Base-by-base conservation (phyloP, 2,888 invertebrate species). In the Eupithecia pulchellata region DNA sequence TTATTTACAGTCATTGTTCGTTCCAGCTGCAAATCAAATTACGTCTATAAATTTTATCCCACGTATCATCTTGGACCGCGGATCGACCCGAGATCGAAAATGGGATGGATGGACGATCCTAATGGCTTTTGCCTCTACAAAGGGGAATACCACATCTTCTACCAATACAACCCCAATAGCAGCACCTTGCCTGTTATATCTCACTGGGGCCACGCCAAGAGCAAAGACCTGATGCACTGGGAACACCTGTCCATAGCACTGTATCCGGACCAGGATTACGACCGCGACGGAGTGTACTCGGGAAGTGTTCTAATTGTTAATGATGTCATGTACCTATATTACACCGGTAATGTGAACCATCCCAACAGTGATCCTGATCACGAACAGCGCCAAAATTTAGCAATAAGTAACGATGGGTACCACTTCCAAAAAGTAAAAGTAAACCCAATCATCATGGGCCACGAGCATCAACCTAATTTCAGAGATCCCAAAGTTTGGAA, bases 101-200 rank as follows among this genome's bases (percentile, higher is more conserved):
- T 75, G 4, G 94, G 94, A 57, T 95, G 95, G 95, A 93, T 95
- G 86, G 95, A 95, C 77, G 95, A 95, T 69, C 95, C 95, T 0
- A 95, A 95, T 69, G 95, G 95, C 6, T 91, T 95, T 72, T 86
- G 91, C 66, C 74, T 83, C 42, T 92, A 81, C 73, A 78, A 86
- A 6, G 82, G 85, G 1, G 84, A 87, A 25, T 95, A 91, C 73
- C 95, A 95, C 74, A 77, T 95, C 3, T 95, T 94, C 74, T 95
- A 91, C 77, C 95, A 95, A 78, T 87, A 89, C 77, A 92, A 95
- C 72, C 95, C 95, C 0, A 64, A 86, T 2, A 86, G 84, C 36
- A 89, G 91, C 58, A 75, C 78, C 2, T 83, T 75, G 4, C 84
- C 92, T 0, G 89, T 91, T 2, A 84, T 82, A 25, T 93, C 91